Evolutionary conservation across 2,888 invertebrate species (phyloP), one percentile per base, ranked within the genome.

Genomic region (Lasioglossum vierecki): DNA sequence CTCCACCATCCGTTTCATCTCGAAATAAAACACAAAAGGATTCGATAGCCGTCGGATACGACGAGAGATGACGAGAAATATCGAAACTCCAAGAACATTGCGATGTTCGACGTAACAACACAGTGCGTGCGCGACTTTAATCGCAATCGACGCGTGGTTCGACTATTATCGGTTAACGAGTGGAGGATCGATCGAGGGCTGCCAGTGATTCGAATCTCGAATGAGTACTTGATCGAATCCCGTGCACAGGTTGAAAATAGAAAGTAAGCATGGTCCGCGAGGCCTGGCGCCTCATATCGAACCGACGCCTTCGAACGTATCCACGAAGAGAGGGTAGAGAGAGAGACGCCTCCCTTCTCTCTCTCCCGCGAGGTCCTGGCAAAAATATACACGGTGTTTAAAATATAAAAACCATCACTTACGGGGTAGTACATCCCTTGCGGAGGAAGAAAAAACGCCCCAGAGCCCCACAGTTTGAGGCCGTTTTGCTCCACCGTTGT

Each of bases 381-480:
- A 3, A 8, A 63, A 11, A n/a, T 3, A n/a, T n/a, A 57, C 4
- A n/a, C 13, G 0, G 13, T 71, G 41, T 57, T 75, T 75, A 44
- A 83, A 78, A 79, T 74, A 86, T 78, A 22, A 71, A 66, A 78
- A 79, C 8, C 11, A 5, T 79, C 88, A 97, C 98, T 98, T 96
- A 98, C 98, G 97, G 98, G 98, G 97, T 98, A 98, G 96, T 98
- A 98, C 97, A 98, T 98, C 97, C 98, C 98, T 97, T 98, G 98
- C 96, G 98, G 98, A 97, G 98, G 98, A 97, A 98, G 97, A 96
- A 98, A 98, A 96, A 98, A 98, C 96, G 98, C 98, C 97, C 98
- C 98, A 96, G 98, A 97, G 96, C 98, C 98, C 98, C 98, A 98
- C 98, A 98, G 98, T 97, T 98, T 98, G 98, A 97, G 97, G 97